Percentiles rank a stretch among this genome's conserved stretches.
Conservation (phyloP, 2,113 vertebrate species). For the Apteryx mantelli region DNA sequence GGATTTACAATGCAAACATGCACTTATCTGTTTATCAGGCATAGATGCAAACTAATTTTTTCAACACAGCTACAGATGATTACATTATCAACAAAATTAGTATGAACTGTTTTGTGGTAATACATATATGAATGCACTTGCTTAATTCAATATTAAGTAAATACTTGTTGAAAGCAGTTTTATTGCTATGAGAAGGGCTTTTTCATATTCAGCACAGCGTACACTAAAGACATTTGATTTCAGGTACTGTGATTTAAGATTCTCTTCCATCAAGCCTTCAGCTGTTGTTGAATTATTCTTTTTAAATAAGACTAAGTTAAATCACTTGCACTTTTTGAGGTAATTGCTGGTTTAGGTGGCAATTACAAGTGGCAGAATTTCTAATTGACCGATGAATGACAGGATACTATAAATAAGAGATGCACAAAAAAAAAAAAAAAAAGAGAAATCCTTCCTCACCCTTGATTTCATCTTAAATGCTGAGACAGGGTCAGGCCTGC, state of each 20-base stretch:
- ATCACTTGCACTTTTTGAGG: not conserved
- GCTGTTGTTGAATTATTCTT: not conserved
- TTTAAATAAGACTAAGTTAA: not conserved
- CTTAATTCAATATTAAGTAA: not conserved
- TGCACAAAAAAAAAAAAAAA: not conserved
- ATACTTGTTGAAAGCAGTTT: not conserved
- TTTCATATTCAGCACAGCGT: not conserved
- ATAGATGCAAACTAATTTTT: not conserved
- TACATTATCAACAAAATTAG: not conserved
- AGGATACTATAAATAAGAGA: not conserved
- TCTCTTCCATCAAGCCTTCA: not conserved
- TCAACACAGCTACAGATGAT: not conserved
- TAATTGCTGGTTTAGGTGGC: not conserved
- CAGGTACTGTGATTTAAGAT: not conserved
- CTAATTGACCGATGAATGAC: not conserved
- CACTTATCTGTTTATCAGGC: not conserved
- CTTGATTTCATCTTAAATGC: not conserved
- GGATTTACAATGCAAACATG: not conserved
- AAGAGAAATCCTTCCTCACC: not conserved
- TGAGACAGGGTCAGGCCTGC: not conserved
- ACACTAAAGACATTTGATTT: not conserved
- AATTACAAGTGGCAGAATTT: not conserved
- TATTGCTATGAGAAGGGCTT: not conserved
- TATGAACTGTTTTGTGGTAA: not conserved
- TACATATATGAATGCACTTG: not conserved